Evolutionary conservation across 2,797 vertebrate species (phyloP).

Genomic region (Eutrigla gurnardus): DNA sequence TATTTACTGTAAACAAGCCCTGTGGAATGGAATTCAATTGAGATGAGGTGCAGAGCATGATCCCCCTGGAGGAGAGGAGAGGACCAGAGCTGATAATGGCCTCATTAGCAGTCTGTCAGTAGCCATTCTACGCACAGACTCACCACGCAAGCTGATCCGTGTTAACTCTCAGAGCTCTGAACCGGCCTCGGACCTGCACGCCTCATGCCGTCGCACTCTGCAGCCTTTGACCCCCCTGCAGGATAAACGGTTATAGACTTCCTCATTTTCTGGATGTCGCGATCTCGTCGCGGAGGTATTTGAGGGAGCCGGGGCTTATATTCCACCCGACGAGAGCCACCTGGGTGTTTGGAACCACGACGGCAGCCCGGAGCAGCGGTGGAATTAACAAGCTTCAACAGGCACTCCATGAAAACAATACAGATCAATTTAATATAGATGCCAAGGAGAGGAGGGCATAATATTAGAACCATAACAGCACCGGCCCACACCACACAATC

Average conservation of each 20-base stretch:
- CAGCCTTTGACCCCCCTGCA: constrained; percentile 38
- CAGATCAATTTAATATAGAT: constrained; percentile 88
- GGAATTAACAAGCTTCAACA: constrained; percentile 83
- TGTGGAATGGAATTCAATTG: constrained; percentile 84
- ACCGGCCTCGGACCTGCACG: constrained; percentile 10
- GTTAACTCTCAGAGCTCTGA: constrained; percentile 68
- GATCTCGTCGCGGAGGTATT: constrained; percentile 17
- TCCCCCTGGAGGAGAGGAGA: constrained; percentile 79
- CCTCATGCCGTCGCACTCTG: neutral
- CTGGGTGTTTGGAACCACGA: constrained; percentile 46
- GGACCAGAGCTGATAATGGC: constrained; percentile 85
- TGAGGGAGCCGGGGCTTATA: constrained; percentile 37
- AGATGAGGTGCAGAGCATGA: constrained; percentile 78
- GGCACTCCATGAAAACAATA: constrained; percentile 82
- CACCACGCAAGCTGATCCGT: constrained; percentile 73
- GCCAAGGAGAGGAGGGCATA: constrained; percentile 83
- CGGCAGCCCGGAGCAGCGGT: constrained; percentile 62
- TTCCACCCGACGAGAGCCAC: constrained; percentile 46
- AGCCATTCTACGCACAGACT: constrained; percentile 78
- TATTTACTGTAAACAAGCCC: constrained; percentile 88
- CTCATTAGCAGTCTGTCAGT: constrained; percentile 89
- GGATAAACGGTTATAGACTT: constrained; percentile 40
- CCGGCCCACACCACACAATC: constrained; percentile 85
- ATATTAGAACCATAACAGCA: constrained; percentile 84
- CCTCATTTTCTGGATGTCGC: constrained; percentile 26